Percentiles rank a stretch among this genome's conserved stretches.
Evolutionary conservation across 2,888 invertebrate species (phyloP).

Genomic region (Dasysyrphus albostriatus): DNA sequence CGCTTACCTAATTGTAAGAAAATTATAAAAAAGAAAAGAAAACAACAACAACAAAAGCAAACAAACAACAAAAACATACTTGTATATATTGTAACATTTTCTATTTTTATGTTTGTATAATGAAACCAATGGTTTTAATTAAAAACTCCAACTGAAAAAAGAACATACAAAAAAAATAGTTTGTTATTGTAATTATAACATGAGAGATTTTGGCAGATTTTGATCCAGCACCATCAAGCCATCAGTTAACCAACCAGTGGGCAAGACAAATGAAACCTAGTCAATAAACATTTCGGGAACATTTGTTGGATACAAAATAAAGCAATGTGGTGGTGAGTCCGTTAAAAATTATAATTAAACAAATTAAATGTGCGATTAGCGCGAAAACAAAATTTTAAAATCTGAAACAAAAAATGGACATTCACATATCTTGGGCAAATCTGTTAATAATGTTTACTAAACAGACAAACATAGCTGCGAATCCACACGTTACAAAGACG

Average conservation of each 20-base stretch:
- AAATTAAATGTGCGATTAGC: too few species aligned
- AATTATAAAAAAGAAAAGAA: conserved; percentile 69
- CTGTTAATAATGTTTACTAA: too few species aligned
- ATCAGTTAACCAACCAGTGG: background rate
- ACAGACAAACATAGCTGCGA: too few species aligned
- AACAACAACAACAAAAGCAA: conserved; percentile 52
- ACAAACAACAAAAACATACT: conserved; percentile 71
- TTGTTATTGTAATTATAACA: background rate
- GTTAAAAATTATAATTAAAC: too few species aligned
- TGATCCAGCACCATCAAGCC: background rate
- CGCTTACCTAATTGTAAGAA: conserved; percentile 75
- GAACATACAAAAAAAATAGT: conserved; percentile 28
- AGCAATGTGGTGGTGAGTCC: too few species aligned
- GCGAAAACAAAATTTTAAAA: too few species aligned
- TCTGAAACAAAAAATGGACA: too few species aligned
- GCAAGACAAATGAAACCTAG: too few species aligned
- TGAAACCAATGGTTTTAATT: conserved; percentile 80
- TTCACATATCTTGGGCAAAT: too few species aligned
- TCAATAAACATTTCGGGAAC: too few species aligned
- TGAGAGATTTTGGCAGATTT: background rate
- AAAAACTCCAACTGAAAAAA: conserved; percentile 78
- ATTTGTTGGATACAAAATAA: too few species aligned
- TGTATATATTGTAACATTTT: conserved; percentile 81
- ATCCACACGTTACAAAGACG: too few species aligned
- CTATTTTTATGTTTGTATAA: conserved; percentile 81